Conservation (phyloP, 2,797 vertebrate species). For the Acanthurus tractus region DNA sequence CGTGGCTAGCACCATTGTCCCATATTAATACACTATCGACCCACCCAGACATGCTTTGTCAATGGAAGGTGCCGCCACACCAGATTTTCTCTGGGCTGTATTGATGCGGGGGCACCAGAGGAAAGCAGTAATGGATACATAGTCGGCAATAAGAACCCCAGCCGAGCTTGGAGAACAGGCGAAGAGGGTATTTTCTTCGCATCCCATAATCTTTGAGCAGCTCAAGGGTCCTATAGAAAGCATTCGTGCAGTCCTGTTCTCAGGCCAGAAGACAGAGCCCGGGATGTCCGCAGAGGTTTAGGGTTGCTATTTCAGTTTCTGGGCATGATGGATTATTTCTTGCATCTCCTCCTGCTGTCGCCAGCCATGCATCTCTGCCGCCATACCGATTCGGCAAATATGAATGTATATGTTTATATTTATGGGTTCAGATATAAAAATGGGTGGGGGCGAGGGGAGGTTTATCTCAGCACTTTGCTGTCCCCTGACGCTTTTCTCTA, state of each 20-base stretch:
- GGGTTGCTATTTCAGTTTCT: slow-evolving; percentile 81
- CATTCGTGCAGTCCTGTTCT: slow-evolving; percentile 72
- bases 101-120: slow-evolving; percentile 83
- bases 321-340: slow-evolving; percentile 87
- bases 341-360: slow-evolving; percentile 70
- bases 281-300: slow-evolving; percentile 76
- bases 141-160: slow-evolving; percentile 77
- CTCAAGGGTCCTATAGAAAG: slow-evolving; percentile 73
- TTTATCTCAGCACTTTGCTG: slow-evolving; percentile 84
- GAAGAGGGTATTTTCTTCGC: slow-evolving; percentile 62
- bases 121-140: slow-evolving; percentile 87
- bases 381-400: slow-evolving; percentile 79
- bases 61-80: slow-evolving; percentile 81
- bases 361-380: slow-evolving; percentile 80
- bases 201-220: slow-evolving; percentile 78
- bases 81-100: slow-evolving; percentile 79
- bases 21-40: slow-evolving; percentile 89
- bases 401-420: slow-evolving; percentile 84
- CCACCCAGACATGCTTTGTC: slow-evolving; percentile 85
- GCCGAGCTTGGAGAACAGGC: slow-evolving; percentile 72
- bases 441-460: slow-evolving; percentile 56
- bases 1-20: slow-evolving; percentile 82
- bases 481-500: slow-evolving; percentile 70
- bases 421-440: slow-evolving; percentile 79
- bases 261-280: slow-evolving; percentile 68